phyloP scores from a whole-genome alignment of 2,797 vertebrate genomes.

The Melanotaenia maccullochi region DNA sequence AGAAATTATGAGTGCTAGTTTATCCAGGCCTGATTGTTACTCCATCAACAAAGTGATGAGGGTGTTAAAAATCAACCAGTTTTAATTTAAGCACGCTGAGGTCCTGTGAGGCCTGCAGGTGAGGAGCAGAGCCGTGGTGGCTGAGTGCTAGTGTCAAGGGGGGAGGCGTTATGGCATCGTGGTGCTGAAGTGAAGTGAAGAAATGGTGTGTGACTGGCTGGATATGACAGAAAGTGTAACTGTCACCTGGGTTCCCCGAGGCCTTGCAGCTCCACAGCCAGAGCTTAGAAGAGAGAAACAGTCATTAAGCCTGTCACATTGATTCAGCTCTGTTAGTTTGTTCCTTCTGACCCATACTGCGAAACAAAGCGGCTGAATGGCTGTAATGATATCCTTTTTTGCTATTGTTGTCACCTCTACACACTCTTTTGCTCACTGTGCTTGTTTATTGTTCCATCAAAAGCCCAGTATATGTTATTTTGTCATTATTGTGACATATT shows the following conservation, averaged over 20 bases:
- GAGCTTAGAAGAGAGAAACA: constrained; percentile 72
- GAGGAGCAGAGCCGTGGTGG: constrained; percentile 28
- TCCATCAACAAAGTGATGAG: constrained; percentile 15
- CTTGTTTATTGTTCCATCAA: constrained; percentile 67
- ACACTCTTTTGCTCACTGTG: constrained; percentile 32
- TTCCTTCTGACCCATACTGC: constrained; percentile 66
- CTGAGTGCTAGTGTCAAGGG: constrained; percentile 46
- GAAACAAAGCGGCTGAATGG: constrained; percentile 55
- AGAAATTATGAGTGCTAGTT: constrained; percentile 23
- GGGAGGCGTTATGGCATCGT: constrained; percentile 25
- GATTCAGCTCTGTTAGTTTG: constrained; percentile 68
- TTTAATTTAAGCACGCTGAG: constrained; percentile 25
- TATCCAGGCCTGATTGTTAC: constrained; percentile 18
- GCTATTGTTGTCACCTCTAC: constrained; percentile 34
- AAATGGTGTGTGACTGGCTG: constrained; percentile 74
- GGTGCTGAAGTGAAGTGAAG: constrained; percentile 61
- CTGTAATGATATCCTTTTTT: constrained; percentile 63
- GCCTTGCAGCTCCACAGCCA: constrained; percentile 71
- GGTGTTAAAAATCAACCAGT: constrained; percentile 38
- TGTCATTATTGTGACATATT: constrained; percentile 73
- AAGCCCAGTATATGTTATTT: constrained; percentile 63
- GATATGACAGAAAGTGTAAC: constrained; percentile 76
- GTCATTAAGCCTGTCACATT: constrained; percentile 82
- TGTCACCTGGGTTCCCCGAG: constrained; percentile 74
- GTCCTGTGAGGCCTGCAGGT: constrained; percentile 46